These are phyloP conservation scores for Bostrychus sinensis DNA, from an alignment of 2,113 vertebrate species.

Conservation along the genomic window DNA sequence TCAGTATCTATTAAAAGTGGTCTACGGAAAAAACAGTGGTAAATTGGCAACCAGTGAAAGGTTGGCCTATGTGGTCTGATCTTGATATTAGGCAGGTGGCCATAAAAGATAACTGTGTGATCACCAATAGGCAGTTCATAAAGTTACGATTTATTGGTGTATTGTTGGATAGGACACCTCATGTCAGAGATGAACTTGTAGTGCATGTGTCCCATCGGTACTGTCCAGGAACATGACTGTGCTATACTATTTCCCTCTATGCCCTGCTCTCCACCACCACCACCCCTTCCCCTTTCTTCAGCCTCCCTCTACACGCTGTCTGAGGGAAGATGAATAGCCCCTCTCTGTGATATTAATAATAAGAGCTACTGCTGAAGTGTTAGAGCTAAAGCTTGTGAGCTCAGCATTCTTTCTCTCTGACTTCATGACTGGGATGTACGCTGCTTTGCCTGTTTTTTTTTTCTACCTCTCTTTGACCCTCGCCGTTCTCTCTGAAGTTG, in stretches of 20 bases:
- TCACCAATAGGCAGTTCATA: no score
- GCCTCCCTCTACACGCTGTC: constrained; percentile 61
- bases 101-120: no score
- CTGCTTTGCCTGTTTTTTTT: constrained; percentile 41
- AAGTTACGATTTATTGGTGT: no score
- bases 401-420: constrained; percentile 80
- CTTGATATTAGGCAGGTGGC: no score
- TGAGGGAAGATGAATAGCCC: constrained; percentile 72
- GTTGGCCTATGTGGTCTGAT: no score
- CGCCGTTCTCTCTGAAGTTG: constrained; percentile 36
- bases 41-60: no score
- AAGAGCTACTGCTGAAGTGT: constrained; percentile 72
- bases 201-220: constrained; percentile 53
- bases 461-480: constrained; percentile 44
- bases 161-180: constrained; percentile 50
- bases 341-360: constrained; percentile 77
- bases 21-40: no score
- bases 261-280: constrained; percentile 37
- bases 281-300: constrained; percentile 43
- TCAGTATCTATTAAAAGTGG: no score
- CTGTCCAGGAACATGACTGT: constrained; percentile 60
- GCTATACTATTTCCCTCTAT: constrained; percentile 35
- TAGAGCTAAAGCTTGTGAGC: constrained; percentile 73
- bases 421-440: constrained; percentile 63
- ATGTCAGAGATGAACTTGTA: constrained; percentile 64